Evolutionary conservation across 2,888 invertebrate species (phyloP).

Genomic region (Ecdyonurus torrentis): DNA sequence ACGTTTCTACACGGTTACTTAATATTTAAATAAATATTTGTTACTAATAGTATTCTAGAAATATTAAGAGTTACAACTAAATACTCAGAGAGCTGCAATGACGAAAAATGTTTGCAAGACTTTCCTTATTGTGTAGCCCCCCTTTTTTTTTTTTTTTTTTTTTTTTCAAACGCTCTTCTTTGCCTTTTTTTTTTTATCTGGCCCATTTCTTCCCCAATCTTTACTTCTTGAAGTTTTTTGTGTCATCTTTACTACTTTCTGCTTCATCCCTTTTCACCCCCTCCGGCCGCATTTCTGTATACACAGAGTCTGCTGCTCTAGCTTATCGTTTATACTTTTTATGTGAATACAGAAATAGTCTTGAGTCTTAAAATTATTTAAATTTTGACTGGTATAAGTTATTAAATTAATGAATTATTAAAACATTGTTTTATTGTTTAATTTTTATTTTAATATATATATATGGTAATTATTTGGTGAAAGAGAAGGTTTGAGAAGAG

Average conservation of each 20-base stretch:
- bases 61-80: neutral
- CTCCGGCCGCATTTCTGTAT: neutral
- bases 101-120: neutral
- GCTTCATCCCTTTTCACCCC: neutral
- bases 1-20: too few relatives aligned
- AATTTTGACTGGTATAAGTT: too few relatives aligned
- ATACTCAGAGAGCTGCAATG: neutral
- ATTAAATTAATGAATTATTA: too few relatives aligned
- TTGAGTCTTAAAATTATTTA: too few relatives aligned
- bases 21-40: too few relatives aligned
- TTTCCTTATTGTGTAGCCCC: neutral
- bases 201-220: neutral
- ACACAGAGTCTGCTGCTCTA: neutral
- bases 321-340: neutral
- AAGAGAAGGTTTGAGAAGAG: too few relatives aligned
- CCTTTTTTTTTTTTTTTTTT: neutral
- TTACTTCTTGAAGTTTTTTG: neutral
- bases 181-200: neutral
- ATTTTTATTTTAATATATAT: too few relatives aligned
- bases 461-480: too few relatives aligned
- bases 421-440: too few relatives aligned
- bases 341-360: neutral
- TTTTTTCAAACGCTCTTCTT: neutral
- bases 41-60: too few relatives aligned
- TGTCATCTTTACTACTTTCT: neutral